phyloP scores from a whole-genome alignment of 2,113 vertebrate species.

The Pipa parva region DNA sequence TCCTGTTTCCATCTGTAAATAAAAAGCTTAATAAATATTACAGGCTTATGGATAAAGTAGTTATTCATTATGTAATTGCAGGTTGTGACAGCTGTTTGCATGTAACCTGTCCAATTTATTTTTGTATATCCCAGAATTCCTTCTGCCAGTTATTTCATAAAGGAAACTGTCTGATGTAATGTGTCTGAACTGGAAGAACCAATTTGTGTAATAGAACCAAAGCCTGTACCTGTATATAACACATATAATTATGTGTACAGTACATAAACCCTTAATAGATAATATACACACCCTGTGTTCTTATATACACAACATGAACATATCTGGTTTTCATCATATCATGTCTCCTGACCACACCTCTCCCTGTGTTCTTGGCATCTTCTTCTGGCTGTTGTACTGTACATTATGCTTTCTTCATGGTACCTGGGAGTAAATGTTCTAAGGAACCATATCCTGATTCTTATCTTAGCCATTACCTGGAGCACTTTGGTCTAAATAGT shows the following conservation, averaged over 20 bases:
- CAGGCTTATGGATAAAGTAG: not conserved
- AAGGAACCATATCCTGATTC: too few species aligned
- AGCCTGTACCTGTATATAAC: constrained; percentile 1
- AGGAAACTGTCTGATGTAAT: constrained; percentile 5
- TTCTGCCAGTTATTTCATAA: too few species aligned
- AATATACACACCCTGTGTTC: constrained; percentile 26
- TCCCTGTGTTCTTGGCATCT: not conserved
- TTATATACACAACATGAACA: not conserved
- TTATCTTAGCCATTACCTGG: too few species aligned
- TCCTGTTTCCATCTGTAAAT: too few species aligned
- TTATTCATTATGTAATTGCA: not conserved
- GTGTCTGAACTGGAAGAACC: constrained; percentile 8
- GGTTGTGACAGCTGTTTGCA: not conserved
- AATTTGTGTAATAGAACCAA: constrained; percentile 24
- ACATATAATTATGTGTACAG: constrained; percentile 38
- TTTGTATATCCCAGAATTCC: too few species aligned
- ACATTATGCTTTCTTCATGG: not conserved
- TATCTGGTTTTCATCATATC: not conserved
- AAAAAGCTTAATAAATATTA: not conserved
- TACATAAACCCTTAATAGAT: constrained; percentile 30
- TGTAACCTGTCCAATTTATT: not conserved
- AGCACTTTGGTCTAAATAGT: too few species aligned
- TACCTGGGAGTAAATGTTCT: too few species aligned
- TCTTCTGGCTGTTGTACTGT: not conserved
- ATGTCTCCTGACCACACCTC: constrained; percentile 2